A percentile compares a stretch with the other conserved stretches of the same genome.
Evolutionary conservation across 2,113 vertebrate genomes (phyloP).

Genomic region (Cervus canadensis): DNA sequence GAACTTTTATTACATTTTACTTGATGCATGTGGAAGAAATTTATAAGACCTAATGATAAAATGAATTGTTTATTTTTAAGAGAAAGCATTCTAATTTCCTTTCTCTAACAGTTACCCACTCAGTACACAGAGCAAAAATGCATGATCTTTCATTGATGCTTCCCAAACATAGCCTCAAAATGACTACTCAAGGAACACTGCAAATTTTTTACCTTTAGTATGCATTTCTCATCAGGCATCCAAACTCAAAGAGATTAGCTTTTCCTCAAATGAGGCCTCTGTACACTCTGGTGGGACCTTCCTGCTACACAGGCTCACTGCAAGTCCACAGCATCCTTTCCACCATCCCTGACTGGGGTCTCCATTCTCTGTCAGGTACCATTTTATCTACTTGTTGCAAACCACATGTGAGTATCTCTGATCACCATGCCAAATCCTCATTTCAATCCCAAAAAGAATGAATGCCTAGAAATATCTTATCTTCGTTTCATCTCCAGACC

Average conservation of each 20-base stretch:
- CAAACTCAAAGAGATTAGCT: background rate
- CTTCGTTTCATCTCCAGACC: background rate
- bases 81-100: background rate
- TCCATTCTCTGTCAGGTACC: background rate
- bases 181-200: background rate
- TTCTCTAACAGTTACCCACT: background rate
- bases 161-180: background rate
- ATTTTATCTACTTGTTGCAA: background rate
- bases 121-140: background rate
- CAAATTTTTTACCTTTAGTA: background rate
- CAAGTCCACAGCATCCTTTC: background rate
- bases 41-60: background rate
- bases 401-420: background rate
- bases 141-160: background rate
- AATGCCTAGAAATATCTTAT: background rate
- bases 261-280: background rate
- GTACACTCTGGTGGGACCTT: background rate
- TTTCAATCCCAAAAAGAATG: background rate
- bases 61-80: background rate
- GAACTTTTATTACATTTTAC: background rate
- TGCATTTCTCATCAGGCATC: background rate
- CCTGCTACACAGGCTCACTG: too few relatives aligned
- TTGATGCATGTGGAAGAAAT: background rate
- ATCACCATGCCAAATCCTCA: background rate
- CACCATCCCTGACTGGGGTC: background rate